Base-by-base conservation (phyloP, 2,888 invertebrate genomes). In the Lasioglossum villosulum region DNA sequence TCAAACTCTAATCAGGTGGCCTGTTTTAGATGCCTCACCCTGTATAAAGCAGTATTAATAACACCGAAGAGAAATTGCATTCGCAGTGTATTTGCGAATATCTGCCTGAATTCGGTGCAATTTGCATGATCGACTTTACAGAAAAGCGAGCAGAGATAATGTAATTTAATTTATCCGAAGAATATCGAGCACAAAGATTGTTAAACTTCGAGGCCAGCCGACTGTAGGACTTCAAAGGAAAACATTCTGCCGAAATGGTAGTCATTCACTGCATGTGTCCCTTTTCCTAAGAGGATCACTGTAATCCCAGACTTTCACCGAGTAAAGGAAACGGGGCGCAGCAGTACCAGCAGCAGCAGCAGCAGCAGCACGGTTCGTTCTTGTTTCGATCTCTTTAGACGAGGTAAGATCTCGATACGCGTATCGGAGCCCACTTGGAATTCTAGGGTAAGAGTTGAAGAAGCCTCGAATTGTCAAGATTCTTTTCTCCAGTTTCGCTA, bases 401-500 rank as follows among this genome's bases (percentile, higher is more conserved):
- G 30, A 59, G 37, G n/a, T 23, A 73, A 63, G 42, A 75, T 82
- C 52, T 39, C 79, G 77, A 86, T 76, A 77, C 80, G 39, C 56
- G 73, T 86, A 70, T 78, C 79, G 42, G 34, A 70, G 34, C 52
- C 70, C 59, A 39, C 89, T 89, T 73, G 73, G 82, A 77, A 71
- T 78, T 63, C 76, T 72, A 45, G 39, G 76, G 59, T 78, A 66
- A 42, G 39, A 87, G 52, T 75, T 45, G 70, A 52, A 80, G 74
- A 84, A 82, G 42, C 76, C 68, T 86, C 30, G 78, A 78, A 78
- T 90, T 30, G 71, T 81, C 73, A 75, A 85, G 85, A 86, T 89
- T 82, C 88, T 82, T 86, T 78, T 70, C 71, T 30, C 80, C 78
- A 90, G 82, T 86, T 90, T 86, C 80, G 75, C 82, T 81, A 89